phyloP scores from a whole-genome alignment of 2,113 vertebrate genomes.

The Leptobrachium leishanense region DNA sequence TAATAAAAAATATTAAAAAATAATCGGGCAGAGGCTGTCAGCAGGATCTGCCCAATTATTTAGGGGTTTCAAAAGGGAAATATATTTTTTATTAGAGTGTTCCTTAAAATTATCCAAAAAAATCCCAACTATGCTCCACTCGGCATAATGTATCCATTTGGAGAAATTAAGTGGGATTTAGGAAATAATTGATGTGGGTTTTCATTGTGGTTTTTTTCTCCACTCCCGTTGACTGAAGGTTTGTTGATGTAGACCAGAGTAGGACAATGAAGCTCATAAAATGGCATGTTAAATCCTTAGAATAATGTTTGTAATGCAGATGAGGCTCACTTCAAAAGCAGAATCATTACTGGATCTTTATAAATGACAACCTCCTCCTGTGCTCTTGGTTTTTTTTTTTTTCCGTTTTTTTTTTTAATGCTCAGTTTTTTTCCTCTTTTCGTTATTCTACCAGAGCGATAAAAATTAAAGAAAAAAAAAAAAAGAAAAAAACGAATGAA shows the following conservation, averaged over 20 bases:
- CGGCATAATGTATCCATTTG: conserved; percentile 67
- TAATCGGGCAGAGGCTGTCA: too few species aligned
- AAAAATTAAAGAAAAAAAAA: conserved; percentile 48
- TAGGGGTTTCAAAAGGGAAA: too few species aligned
- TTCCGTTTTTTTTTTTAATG: too few species aligned
- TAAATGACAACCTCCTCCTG: conserved; percentile 62
- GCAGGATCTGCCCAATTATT: too few species aligned
- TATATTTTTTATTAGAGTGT: too few species aligned
- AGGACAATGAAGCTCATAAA: conserved; percentile 64
- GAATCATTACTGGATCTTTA: conserved; percentile 83
- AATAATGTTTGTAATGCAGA: conserved; percentile 89
- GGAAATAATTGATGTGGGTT: conserved; percentile 73
- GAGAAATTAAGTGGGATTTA: conserved; percentile 77
- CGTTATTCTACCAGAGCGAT: conserved; percentile 68
- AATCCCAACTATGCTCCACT: conserved; percentile 59
- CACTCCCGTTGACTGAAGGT: conserved; percentile 62
- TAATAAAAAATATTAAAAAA: too few species aligned
- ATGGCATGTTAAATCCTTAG: conserved; percentile 70
- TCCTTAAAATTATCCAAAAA: too few species aligned
- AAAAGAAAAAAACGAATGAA: conserved; percentile 59
- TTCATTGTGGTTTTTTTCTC: conserved; percentile 71
- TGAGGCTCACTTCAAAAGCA: conserved; percentile 79
- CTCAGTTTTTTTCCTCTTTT: conserved; percentile 55
- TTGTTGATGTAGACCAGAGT: conserved; percentile 66
- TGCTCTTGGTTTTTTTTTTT: too few species aligned